Conservation (phyloP, 2,113 vertebrate genomes). For the Corvus cornix region DNA sequence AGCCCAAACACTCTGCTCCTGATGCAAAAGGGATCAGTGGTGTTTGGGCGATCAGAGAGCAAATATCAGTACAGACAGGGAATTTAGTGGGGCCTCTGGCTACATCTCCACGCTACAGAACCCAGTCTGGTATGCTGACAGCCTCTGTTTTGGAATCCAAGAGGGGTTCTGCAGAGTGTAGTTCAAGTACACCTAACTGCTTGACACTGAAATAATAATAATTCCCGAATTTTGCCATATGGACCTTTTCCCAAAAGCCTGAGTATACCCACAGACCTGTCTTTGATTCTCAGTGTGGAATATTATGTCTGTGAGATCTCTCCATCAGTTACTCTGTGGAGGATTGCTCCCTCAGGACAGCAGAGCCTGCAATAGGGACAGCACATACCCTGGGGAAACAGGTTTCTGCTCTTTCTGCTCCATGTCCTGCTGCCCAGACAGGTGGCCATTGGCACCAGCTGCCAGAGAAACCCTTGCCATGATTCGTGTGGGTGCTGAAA, state of each 20-base stretch:
- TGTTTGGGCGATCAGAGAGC: not conserved
- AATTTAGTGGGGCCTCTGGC: not conserved
- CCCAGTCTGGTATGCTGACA: not conserved
- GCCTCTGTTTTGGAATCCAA: not conserved
- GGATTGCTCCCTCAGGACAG: not conserved
- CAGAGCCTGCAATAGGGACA: not conserved
- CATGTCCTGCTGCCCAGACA: not conserved
- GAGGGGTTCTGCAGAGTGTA: not conserved
- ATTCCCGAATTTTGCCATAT: not conserved
- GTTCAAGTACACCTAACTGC: not conserved
- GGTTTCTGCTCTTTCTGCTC: not conserved
- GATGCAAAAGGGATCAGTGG: not conserved
- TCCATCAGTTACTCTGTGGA: not conserved
- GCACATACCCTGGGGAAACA: not conserved
- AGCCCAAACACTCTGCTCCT: not conserved
- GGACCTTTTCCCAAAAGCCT: not conserved
- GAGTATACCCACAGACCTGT: not conserved
- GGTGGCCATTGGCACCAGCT: not conserved
- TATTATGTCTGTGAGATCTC: not conserved
- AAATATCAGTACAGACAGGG: not conserved
- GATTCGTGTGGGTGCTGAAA: not conserved
- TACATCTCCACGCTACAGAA: not conserved
- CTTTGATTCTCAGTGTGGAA: not conserved
- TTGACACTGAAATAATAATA: not conserved
- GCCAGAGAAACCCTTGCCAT: not conserved